These are phyloP conservation scores for Actias luna DNA, from an alignment of 2,888 invertebrate species.

Conservation along the genomic window DNA sequence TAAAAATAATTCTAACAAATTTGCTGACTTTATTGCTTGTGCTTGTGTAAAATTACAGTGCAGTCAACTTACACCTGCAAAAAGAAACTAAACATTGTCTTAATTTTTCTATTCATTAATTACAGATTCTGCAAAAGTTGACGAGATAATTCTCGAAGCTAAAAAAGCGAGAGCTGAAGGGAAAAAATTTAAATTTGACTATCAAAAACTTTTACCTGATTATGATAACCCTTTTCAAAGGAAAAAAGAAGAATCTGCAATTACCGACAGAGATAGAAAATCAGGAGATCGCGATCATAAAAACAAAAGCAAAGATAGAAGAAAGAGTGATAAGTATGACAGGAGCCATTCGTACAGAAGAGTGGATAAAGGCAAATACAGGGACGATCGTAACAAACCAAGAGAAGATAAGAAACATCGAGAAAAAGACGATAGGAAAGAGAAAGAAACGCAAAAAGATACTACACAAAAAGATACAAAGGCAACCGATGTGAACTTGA, in stretches of 20 bases:
- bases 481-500: conserved; percentile 66
- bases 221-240: conserved; percentile 75
- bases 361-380: conserved; percentile 32
- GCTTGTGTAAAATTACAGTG: background rate
- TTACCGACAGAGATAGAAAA: conserved; percentile 28
- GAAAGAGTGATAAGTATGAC: conserved; percentile 33
- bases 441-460: conserved; percentile 32
- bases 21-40: background rate
- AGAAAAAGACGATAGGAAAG: conserved; percentile 33
- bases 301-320: conserved; percentile 25
- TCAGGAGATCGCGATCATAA: conserved; percentile 34
- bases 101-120: conserved; percentile 21
- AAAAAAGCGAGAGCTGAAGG: conserved; percentile 70
- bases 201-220: conserved; percentile 66
- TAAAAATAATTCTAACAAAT: no score
- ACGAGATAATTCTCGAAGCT: conserved; percentile 69
- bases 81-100: background rate
- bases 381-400: conserved; percentile 28
- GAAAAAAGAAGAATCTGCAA: conserved; percentile 44
- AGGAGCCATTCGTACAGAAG: conserved; percentile 30
- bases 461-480: conserved; percentile 32
- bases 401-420: conserved; percentile 36
- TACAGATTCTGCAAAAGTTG: conserved; percentile 67
- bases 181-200: conserved; percentile 69
- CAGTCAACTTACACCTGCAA: background rate